Evolutionary conservation across 2,113 vertebrate genomes (phyloP), one percentile per base, ranked within the genome.

Genomic region (Gambusia affinis): DNA sequence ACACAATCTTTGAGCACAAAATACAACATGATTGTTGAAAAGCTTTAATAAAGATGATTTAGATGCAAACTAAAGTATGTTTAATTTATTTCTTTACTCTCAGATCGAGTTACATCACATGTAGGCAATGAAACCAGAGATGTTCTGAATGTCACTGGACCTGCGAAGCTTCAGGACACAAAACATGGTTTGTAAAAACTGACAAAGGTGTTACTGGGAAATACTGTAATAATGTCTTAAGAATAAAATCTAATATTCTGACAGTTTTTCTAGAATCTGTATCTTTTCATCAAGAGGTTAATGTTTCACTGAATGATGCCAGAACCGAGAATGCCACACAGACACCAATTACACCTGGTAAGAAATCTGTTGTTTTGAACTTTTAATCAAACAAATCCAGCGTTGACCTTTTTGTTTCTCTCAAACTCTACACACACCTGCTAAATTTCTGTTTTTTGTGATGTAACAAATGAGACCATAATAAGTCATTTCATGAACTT

Each of bases 241-340:
- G 17, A 47, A 17, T 47, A 47, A 47, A 47, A 47, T 1, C 17
- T 47, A 6, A 19, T 47, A 19, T 47, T 47, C 44, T 47, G 14
- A 78, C 57, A 37, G 63, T 24, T 72, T 64, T 61, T 63, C 39
- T 47, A 75, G 82, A 68, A 12, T 70, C 37, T 3, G 35, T 29
- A 60, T 85, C 60, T 28, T 77, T 67, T 79, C 64, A 74, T 75
- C 19, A 12, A 60, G 71, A 78, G 14, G 1, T 29, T 28, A 39
- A 42, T 0, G 12, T 30, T 19, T 47, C 39, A 19, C 8, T 27
- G 4, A 80, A 54, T 0, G 37, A 72, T 4, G 66, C 37, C 44
- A 71, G 72, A 1, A 24, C 11, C 24, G 70, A 69, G 3, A 77
- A 60, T 62, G 19, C 70, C 63, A 83, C 78, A 47, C 27, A 64